Evolutionary conservation across 2,797 vertebrate species (phyloP).

Genomic region (Eospalax fontanierii): DNA sequence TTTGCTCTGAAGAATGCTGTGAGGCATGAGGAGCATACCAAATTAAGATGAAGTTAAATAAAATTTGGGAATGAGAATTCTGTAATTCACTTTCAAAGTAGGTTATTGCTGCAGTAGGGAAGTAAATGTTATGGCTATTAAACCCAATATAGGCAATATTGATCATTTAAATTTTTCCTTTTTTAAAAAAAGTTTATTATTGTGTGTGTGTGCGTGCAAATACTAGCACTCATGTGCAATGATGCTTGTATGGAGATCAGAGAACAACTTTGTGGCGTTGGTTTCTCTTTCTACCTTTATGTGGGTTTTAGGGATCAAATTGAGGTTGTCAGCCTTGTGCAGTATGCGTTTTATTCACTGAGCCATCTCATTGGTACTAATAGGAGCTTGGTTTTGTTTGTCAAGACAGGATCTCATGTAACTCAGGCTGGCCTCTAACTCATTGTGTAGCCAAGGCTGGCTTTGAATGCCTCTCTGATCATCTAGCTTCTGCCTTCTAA

Average conservation of each 20-base stretch:
- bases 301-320: not conserved
- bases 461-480: not conserved
- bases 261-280: not conserved
- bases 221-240: not conserved
- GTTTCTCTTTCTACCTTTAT: not conserved
- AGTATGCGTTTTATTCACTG: not conserved
- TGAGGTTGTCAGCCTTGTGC: not conserved
- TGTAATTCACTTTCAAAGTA: conserved; percentile 24
- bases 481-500: not conserved
- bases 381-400: not conserved
- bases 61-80: conserved; percentile 42
- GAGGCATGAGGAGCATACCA: not conserved
- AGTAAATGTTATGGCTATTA: conserved; percentile 12
- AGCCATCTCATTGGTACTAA: not conserved
- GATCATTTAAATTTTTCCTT: not conserved
- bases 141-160: not conserved
- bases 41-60: conserved; percentile 51
- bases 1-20: conserved; percentile 22
- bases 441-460: not conserved
- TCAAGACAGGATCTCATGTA: not conserved
- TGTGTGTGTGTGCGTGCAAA: not conserved
- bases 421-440: not conserved
- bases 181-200: not conserved
- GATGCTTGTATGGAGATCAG: not conserved
- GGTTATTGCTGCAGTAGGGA: not conserved